phyloP scores from a whole-genome alignment of 2,113 vertebrate genomes.

The Ctenomys sociabilis region DNA sequence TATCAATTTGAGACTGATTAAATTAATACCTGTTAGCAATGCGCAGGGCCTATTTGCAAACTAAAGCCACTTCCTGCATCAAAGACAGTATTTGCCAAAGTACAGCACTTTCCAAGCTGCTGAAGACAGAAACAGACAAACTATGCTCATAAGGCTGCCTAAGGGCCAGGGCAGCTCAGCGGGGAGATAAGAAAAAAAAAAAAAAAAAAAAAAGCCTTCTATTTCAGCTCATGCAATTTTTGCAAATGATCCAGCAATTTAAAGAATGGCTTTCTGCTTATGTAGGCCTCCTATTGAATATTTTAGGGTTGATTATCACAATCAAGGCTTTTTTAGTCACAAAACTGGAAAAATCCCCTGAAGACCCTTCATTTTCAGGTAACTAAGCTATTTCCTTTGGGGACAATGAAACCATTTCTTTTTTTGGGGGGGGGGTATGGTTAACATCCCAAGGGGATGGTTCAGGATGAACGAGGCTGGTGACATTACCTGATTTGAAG shows the following conservation, averaged over 20 bases:
- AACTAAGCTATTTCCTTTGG: neutral
- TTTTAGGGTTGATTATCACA: constrained; percentile 49
- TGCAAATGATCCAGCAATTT: neutral
- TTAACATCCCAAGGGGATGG: neutral
- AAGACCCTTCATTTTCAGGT: constrained; percentile 38
- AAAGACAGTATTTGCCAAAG: constrained; percentile 49
- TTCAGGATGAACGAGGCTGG: neutral
- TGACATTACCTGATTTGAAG: neutral
- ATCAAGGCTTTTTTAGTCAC: constrained; percentile 51
- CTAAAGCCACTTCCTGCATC: constrained; percentile 40
- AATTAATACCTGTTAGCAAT: constrained; percentile 73
- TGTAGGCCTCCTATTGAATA: constrained; percentile 31
- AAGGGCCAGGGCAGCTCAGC: constrained; percentile 54
- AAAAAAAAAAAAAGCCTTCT: constrained; percentile 30
- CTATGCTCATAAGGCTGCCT: constrained; percentile 57
- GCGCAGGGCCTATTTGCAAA: constrained; percentile 71
- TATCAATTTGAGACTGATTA: constrained; percentile 63
- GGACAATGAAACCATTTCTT: neutral
- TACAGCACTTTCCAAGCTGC: constrained; percentile 8
- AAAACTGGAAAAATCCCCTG: constrained; percentile 49
- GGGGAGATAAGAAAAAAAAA: constrained; percentile 56
- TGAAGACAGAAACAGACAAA: constrained; percentile 44
- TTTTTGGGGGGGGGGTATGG: no score
- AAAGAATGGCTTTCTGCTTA: constrained; percentile 39
- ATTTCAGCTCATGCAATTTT: constrained; percentile 76